These are phyloP conservation scores for Drymodes brunneopygia DNA, from an alignment of 2,113 vertebrate genomes.

Conservation along the genomic window DNA sequence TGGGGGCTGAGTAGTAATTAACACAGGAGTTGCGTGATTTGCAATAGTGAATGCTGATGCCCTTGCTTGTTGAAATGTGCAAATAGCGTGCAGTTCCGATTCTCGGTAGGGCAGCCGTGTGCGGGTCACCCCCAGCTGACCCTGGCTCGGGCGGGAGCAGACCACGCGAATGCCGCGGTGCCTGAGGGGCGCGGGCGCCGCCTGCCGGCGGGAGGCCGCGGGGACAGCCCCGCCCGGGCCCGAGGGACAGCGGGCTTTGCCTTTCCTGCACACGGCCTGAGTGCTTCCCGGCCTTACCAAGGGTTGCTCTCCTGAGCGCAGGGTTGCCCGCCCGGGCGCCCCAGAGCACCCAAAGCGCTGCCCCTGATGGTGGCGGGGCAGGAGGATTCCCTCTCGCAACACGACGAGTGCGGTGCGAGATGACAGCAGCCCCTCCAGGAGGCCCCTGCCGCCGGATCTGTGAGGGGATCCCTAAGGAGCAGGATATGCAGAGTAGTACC, in stretches of 20 bases:
- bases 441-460: fast-evolving
- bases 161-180: not conserved
- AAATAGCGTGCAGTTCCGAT: fast-evolving
- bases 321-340: fast-evolving
- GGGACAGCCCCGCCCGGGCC: fast-evolving
- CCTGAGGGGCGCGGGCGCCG: not conserved
- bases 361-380: fast-evolving
- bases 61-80: too few species aligned
- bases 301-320: fast-evolving
- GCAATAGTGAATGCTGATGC: not conserved
- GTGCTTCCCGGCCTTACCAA: fast-evolving
- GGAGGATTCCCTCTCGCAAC: not conserved
- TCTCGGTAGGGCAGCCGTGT: not conserved
- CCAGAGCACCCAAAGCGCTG: not conserved
- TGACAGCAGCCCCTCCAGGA: not conserved
- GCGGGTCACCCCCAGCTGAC: fast-evolving
- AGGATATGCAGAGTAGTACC: not conserved
- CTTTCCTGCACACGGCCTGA: fast-evolving
- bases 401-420: fast-evolving
- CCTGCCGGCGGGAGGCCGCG: not conserved
- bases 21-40: not conserved
- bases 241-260: fast-evolving
- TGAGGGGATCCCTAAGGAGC: not conserved
- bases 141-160: fast-evolving
- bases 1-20: not conserved